Evolutionary conservation across 2,888 invertebrate genomes (phyloP).

Genomic region (Tortricodes alternella): DNA sequence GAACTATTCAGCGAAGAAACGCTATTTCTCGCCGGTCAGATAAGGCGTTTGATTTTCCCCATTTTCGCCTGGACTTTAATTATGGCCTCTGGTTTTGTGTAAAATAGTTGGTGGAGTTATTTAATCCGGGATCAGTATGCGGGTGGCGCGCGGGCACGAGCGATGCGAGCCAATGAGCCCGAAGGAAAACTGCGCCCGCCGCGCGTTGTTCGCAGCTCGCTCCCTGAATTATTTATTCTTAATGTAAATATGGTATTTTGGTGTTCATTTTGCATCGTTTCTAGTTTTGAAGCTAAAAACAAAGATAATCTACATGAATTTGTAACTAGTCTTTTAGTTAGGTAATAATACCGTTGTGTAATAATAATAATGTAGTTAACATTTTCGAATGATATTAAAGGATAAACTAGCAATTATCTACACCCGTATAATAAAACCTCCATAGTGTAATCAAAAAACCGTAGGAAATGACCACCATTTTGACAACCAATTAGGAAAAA

Average conservation of each 20-base stretch:
- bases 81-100: constrained; percentile 81
- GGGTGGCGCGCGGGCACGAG: constrained; percentile 63
- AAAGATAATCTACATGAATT: too few species aligned
- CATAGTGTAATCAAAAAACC: too few species aligned
- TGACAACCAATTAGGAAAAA: too few species aligned
- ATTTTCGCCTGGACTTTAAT: constrained; percentile 80
- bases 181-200: constrained; percentile 39
- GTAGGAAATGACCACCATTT: too few species aligned
- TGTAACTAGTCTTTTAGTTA: too few species aligned
- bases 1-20: constrained; percentile 79
- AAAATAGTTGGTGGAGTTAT: constrained; percentile 81
- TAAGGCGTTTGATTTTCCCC: constrained; percentile 81
- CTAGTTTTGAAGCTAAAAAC: too few species aligned
- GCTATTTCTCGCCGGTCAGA: constrained; percentile 80
- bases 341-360: too few species aligned
- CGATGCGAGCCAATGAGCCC: constrained; percentile 42
- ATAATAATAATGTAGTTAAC: too few species aligned
- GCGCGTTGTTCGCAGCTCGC: background rate
- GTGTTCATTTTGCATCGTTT: background rate
- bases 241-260: constrained; percentile 5
- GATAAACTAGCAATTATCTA: too few species aligned
- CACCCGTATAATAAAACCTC: too few species aligned
- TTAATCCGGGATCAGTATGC: constrained; percentile 79
- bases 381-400: too few species aligned
- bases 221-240: constrained; percentile 18